Conservation (phyloP, 2,888 invertebrate species). For the Hanleya hanleyi region DNA sequence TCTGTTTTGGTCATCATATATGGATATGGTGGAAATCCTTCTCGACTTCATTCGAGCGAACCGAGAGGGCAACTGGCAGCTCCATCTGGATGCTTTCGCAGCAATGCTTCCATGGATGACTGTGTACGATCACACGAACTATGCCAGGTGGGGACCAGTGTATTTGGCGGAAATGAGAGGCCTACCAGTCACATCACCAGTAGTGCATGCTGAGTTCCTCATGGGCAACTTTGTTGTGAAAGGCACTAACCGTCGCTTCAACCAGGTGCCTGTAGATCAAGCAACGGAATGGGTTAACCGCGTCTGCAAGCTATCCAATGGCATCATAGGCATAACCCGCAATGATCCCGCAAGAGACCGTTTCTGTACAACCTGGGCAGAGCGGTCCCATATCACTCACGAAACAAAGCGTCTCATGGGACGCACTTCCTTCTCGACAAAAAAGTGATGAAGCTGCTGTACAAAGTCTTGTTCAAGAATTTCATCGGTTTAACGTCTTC, state of each 20-base stretch:
- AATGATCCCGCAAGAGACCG: slow-evolving; percentile 28
- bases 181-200: slow-evolving; percentile 15
- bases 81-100: slow-evolving; percentile 29
- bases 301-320: slow-evolving; percentile 24
- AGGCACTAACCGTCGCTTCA: slow-evolving; percentile 24
- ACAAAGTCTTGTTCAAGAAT: not conserved
- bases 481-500: slow-evolving; percentile 1
- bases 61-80: slow-evolving; percentile 30
- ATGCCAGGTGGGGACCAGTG: slow-evolving; percentile 36
- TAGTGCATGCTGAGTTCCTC: slow-evolving; percentile 25
- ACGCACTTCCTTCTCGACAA: not conserved
- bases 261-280: slow-evolving; percentile 30
- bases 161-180: slow-evolving; percentile 32
- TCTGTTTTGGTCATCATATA: slow-evolving; percentile 3
- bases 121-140: slow-evolving; percentile 32
- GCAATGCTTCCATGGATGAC: slow-evolving; percentile 33
- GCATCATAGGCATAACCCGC: slow-evolving; percentile 30
- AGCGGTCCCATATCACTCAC: not conserved
- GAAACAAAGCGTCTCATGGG: no score
- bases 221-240: slow-evolving; percentile 30
- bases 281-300: slow-evolving; percentile 34
- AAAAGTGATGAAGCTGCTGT: not conserved
- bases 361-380: slow-evolving; percentile 21
- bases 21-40: no score
- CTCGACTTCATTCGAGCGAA: slow-evolving; percentile 27